These are phyloP conservation scores for Rhadinocentrus ornatus DNA, from an alignment of 2,797 vertebrate species.

Conservation along the genomic window DNA sequence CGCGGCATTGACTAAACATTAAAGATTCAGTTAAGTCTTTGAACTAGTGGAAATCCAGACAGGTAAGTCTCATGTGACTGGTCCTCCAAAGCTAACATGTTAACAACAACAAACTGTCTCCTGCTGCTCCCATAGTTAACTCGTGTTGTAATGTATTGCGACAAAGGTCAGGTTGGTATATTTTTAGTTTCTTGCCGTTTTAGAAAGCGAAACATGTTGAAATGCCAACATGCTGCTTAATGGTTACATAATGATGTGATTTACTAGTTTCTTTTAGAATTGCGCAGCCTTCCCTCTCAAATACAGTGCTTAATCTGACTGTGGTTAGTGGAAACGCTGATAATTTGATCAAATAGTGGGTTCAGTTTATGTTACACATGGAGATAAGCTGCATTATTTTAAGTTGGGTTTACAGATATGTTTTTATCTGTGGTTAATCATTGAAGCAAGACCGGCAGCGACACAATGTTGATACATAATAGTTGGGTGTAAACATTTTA, in stretches of 20 bases:
- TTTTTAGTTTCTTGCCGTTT: background rate
- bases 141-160: slow-evolving; percentile 36
- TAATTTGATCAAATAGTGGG: background rate
- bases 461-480: background rate
- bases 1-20: slow-evolving; percentile 68
- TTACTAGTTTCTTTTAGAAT: background rate
- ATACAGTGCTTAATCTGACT: background rate
- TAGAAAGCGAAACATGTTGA: background rate
- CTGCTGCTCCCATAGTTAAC: slow-evolving; percentile 30
- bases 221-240: background rate
- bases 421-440: background rate
- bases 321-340: background rate
- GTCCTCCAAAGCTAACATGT: slow-evolving; percentile 36
- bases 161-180: slow-evolving; percentile 50
- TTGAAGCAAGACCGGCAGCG: background rate
- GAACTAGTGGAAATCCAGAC: slow-evolving; percentile 61
- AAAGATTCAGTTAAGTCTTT: slow-evolving; percentile 47
- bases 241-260: background rate
- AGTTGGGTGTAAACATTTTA: background rate
- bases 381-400: background rate
- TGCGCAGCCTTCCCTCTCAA: background rate
- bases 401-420: background rate
- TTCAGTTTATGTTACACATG: background rate
- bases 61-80: slow-evolving; percentile 72
- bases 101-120: slow-evolving; percentile 70